Evolutionary conservation across 2,113 vertebrate species (phyloP).

Genomic region (Poecile atricapillus): DNA sequence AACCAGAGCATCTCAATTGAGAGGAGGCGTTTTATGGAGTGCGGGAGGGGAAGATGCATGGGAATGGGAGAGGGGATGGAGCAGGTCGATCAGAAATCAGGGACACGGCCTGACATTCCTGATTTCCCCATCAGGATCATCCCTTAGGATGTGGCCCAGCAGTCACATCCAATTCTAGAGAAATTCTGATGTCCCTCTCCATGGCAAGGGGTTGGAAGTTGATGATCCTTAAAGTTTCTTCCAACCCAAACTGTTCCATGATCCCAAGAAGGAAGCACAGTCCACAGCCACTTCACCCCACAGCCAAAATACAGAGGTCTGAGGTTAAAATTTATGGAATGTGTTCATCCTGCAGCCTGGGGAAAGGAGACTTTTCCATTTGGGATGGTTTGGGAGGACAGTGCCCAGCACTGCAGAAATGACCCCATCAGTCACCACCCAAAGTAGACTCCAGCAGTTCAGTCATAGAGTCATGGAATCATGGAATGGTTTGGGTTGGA

Average conservation of each 20-base stretch:
- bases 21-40: slow-evolving; percentile 37
- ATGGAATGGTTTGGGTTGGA: background rate
- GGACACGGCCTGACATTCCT: background rate
- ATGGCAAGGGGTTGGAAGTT: background rate
- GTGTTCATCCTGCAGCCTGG: background rate
- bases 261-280: background rate
- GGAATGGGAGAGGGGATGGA: background rate
- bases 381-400: background rate
- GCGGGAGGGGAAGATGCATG: slow-evolving; percentile 30
- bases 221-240: background rate
- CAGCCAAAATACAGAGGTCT: background rate
- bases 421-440: background rate
- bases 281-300: background rate
- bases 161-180: background rate
- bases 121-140: background rate
- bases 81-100: slow-evolving; percentile 29
- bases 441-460: accelerated
- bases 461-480: background rate
- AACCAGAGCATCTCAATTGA: slow-evolving; percentile 38
- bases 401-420: too few relatives aligned
- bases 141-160: background rate
- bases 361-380: background rate
- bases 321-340: background rate
- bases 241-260: background rate
- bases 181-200: background rate